Conservation (phyloP, 2,113 vertebrate species). For the Pardalotus punctatus region DNA sequence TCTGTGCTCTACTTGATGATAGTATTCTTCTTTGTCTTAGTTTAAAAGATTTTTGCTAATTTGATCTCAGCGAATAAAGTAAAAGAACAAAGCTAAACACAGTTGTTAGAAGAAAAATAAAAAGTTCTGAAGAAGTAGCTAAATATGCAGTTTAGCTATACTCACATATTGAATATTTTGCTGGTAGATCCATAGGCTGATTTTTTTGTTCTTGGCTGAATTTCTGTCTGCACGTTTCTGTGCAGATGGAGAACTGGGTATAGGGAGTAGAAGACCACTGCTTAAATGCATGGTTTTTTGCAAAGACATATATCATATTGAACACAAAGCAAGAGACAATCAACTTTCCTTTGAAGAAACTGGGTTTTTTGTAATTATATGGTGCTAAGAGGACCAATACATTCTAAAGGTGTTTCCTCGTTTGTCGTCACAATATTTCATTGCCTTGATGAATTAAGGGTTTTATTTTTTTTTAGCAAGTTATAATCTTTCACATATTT, state of each 20-base stretch:
- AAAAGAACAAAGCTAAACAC: not conserved
- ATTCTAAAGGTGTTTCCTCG: not conserved
- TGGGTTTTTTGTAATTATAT: not conserved
- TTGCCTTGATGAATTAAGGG: not conserved
- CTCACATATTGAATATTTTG: not conserved
- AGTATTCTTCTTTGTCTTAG: not conserved
- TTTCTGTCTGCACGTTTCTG: not conserved
- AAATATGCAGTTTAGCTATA: not conserved
- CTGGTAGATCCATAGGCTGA: not conserved
- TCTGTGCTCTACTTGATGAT: not conserved
- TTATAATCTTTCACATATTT: not conserved
- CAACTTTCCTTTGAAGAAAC: not conserved
- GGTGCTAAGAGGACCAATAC: not conserved
- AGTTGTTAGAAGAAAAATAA: not conserved
- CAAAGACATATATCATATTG: not conserved
- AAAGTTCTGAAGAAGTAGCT: not conserved
- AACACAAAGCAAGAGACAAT: not conserved
- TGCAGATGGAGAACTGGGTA: not conserved
- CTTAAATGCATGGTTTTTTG: not conserved
- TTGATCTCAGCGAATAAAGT: not conserved
- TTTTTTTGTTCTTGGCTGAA: not conserved
- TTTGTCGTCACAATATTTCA: not conserved
- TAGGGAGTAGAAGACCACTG: accelerated
- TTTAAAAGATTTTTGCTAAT: not conserved
- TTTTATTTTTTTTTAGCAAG: not conserved